These are phyloP conservation scores for Ditylenchus dipsaci DNA, from an alignment of 1,140 invertebrate genomes.

Conservation along the genomic window DNA sequence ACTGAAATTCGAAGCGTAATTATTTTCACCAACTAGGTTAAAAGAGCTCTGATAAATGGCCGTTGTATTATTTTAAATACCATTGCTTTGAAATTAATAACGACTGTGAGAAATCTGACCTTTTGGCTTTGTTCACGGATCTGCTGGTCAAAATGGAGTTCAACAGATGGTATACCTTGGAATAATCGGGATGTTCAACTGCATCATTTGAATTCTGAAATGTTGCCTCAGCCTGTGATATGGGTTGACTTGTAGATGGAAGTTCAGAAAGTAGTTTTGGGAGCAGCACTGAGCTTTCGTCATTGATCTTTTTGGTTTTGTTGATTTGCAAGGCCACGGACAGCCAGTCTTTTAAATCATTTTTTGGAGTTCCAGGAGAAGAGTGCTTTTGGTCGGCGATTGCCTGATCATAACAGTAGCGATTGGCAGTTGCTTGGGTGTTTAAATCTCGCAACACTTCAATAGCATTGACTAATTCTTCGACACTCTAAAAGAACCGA, in stretches of 20 bases:
- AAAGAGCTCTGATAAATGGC: too few species aligned
- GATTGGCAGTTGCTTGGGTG: too few species aligned
- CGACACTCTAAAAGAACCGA: too few species aligned
- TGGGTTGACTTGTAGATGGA: background rate
- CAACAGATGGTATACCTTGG: constrained; percentile 12
- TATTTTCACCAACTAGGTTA: background rate
- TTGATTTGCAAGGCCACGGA: background rate
- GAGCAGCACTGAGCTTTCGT: background rate
- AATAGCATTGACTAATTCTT: too few species aligned
- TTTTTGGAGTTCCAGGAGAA: background rate
- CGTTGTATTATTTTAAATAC: too few species aligned
- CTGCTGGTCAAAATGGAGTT: constrained; percentile 1
- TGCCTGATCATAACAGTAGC: too few species aligned
- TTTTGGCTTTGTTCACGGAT: constrained; percentile 13
- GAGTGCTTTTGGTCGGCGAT: too few species aligned
- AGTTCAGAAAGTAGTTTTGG: background rate
- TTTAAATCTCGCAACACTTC: too few species aligned
- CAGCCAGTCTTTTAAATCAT: background rate
- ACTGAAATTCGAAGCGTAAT: constrained; percentile 13
- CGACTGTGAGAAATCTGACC: too few species aligned
- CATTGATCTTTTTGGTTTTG: background rate
- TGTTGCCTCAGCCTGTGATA: background rate
- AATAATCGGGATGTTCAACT: constrained; percentile 16
- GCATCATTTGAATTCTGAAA: background rate
- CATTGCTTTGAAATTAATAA: too few species aligned